phyloP scores from a whole-genome alignment of 2,888 invertebrate genomes.

The Lasioglossum leucozonium region DNA sequence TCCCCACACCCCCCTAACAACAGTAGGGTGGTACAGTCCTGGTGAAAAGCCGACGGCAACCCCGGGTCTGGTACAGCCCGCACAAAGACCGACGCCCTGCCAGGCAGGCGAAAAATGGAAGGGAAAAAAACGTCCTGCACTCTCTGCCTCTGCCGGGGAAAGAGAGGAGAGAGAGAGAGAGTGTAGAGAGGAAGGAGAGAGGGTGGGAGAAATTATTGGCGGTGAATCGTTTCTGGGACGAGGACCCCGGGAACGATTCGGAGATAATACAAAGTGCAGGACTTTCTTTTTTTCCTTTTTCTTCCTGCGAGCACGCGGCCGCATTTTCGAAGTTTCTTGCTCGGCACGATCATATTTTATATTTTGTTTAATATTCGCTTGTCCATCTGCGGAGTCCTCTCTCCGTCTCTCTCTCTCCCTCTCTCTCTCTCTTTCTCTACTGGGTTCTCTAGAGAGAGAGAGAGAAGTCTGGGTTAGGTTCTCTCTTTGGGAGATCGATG shows the following conservation, averaged over 20 bases:
- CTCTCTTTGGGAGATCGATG: conserved; percentile 15
- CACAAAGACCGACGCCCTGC: conserved; percentile 68
- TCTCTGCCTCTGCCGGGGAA: background rate
- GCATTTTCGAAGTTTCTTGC: conserved; percentile 1
- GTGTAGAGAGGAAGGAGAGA: conserved; percentile 33
- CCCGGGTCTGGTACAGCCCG: conserved; percentile 74
- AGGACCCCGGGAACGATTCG: conserved; percentile 52
- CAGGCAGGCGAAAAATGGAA: conserved; percentile 62
- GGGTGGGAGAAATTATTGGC: conserved; percentile 56
- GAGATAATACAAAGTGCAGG: conserved; percentile 56
- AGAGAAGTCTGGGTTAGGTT: too few species aligned
- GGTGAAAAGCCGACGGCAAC: conserved; percentile 78
- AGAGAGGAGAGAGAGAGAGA: background rate
- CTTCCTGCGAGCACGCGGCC: background rate
- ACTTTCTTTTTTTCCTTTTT: conserved; percentile 13
- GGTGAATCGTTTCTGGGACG: conserved; percentile 65
- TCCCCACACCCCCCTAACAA: conserved; percentile 83
- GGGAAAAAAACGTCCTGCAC: conserved; percentile 42
- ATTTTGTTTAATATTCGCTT: conserved; percentile 1
- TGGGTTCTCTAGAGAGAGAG: background rate
- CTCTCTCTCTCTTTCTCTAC: background rate
- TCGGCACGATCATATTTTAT: background rate
- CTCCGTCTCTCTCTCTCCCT: background rate
- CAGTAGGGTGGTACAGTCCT: conserved; percentile 84
- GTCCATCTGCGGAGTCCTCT: background rate